Evolutionary conservation across 2,797 vertebrate genomes (phyloP), one percentile per base, ranked within the genome.

Genomic region (Balearica regulorum): DNA sequence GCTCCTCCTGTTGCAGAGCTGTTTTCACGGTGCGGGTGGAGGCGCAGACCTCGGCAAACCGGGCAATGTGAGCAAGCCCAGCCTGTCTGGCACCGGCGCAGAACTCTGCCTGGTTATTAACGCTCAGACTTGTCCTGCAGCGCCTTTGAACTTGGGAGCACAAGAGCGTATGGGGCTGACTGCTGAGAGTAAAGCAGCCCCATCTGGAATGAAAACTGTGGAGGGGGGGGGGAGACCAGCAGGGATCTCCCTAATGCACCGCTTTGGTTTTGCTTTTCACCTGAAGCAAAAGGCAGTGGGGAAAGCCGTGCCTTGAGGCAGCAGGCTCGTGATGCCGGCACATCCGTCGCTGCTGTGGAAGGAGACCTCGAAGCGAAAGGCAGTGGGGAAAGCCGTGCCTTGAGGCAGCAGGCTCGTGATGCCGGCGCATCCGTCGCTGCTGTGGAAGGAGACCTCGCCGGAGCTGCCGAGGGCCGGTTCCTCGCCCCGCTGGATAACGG

Each of bases 401-500:
- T 22, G 72, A 24, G 54, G 37, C 9, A 16, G 37, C 41, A 37
- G 35, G 41, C 19, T 22, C 1, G 8, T 2, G 39, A 1, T 20
- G 41, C 41, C 2, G 26, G 28, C 4, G 25, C 7, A 3, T 16
- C 26, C 13, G 7, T 35, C 1, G 5, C 48, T 8, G 65, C 55
- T 8, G 28, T 3, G 21, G 7, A 5, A 28, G 35, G 61, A 82
- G 28, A 53, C 22, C 39, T 18, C 16, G 5, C 58, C 20, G 2
- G 46, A 29, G 35, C 57, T 31, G 24, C 51, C 2, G 21, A 11
- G 54, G 58, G 37, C 25, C 4, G 0, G 18, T 41, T 21, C 41
- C 48, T n/a, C 37, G 2, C 31, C 1, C 1, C 11, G 15, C 6
- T 0, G 2, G 10, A 3, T 7, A 9, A 5, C 13, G 13, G n/a